A percentile compares a stretch with the other conserved stretches of the same genome.
Evolutionary conservation across 2,888 invertebrate species (phyloP).

Genomic region (Lasioglossum oenotherae): DNA sequence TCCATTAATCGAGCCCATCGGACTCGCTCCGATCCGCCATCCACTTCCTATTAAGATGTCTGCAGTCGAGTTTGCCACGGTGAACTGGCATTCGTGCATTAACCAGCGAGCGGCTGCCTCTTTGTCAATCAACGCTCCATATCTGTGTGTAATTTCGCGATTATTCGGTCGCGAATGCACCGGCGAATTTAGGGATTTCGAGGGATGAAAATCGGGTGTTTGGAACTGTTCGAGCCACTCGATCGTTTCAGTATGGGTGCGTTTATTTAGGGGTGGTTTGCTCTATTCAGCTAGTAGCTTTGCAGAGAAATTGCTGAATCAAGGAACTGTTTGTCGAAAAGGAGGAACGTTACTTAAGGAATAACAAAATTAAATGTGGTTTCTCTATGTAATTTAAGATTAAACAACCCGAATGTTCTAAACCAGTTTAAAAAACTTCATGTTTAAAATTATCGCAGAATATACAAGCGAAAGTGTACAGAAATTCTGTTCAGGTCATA

Average conservation of each 20-base stretch:
- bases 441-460: too few species aligned
- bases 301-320: neutral
- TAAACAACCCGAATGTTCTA: too few species aligned
- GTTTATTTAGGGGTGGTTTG: neutral
- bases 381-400: too few species aligned
- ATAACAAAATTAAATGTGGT: too few species aligned
- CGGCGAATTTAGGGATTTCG: neutral
- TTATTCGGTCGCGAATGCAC: neutral
- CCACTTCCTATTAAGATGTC: slow-evolving; percentile 3
- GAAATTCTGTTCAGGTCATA: too few species aligned
- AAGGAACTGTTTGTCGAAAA: neutral
- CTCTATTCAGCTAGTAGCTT: neutral
- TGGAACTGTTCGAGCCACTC: neutral
- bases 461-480: too few species aligned
- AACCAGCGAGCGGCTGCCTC: neutral
- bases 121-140: neutral
- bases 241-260: neutral
- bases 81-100: neutral
- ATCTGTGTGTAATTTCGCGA: neutral
- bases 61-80: neutral
- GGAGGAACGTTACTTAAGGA: neutral
- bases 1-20: neutral
- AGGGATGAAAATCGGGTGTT: neutral
- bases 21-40: neutral
- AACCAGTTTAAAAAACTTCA: too few species aligned